Conservation (phyloP, 2,113 vertebrate species). For the Pluvianellus socialis region DNA sequence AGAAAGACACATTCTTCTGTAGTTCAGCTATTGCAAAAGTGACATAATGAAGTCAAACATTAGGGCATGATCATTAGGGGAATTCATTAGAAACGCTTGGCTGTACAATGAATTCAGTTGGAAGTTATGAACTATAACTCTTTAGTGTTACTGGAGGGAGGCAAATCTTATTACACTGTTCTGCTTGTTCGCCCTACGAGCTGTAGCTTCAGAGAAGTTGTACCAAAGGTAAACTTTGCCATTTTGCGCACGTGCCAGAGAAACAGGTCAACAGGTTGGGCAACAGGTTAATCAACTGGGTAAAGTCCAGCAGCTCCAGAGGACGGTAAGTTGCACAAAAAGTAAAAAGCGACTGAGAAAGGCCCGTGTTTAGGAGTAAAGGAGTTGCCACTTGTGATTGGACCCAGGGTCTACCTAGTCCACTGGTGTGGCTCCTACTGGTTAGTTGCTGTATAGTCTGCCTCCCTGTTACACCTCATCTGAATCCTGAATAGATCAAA, state of each 20-base stretch:
- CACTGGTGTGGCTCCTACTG: not conserved
- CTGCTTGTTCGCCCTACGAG: not conserved
- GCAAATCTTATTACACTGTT: not conserved
- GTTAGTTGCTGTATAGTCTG: not conserved
- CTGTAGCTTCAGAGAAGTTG: not conserved
- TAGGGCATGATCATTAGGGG: constrained; percentile 63
- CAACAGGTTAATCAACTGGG: not conserved
- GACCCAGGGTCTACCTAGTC: not conserved
- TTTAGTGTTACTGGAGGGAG: not conserved
- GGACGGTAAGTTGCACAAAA: not conserved
- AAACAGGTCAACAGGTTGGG: not conserved
- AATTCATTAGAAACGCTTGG: constrained; percentile 60
- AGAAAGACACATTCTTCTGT: constrained; percentile 47
- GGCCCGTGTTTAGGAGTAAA: not conserved
- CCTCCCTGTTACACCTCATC: not conserved
- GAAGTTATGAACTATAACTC: constrained; percentile 60
- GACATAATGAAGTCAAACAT: constrained; percentile 69
- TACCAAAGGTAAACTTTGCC: not conserved
- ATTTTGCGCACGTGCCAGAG: not conserved
- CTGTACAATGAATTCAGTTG: constrained; percentile 61
- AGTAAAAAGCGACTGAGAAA: not conserved
- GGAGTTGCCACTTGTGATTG: not conserved
- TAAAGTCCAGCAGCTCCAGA: not conserved
- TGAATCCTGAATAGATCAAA: not conserved
- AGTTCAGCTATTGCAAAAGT: constrained; percentile 48